Evolutionary conservation across 2,888 invertebrate genomes (phyloP).

Genomic region (Frankliniella fusca): DNA sequence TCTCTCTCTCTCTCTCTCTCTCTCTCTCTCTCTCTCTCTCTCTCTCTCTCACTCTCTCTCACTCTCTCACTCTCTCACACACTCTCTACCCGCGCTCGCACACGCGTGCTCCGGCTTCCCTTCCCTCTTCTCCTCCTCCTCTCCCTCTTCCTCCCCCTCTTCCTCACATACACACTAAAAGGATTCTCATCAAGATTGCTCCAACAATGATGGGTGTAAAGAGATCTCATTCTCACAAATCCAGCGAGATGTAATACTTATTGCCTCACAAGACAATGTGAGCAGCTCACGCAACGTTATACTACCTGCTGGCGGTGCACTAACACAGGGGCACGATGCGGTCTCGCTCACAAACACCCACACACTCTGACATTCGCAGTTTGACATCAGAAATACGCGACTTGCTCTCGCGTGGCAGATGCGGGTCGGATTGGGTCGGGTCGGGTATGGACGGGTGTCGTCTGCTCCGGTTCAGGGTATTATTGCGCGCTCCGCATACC

Average conservation of each 20-base stretch:
- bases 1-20: too few relatives aligned
- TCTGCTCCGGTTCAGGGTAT: too few relatives aligned
- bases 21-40: too few relatives aligned
- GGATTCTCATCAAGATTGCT: conserved; percentile 24
- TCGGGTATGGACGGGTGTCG: too few relatives aligned
- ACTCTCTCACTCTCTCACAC: too few relatives aligned
- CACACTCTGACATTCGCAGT: background rate
- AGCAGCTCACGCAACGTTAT: conserved; percentile 6
- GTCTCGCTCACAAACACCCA: background rate
- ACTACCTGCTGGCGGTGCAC: conserved; percentile 10
- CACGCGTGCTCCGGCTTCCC: background rate
- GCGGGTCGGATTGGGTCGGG: too few relatives aligned
- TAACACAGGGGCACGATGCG: background rate
- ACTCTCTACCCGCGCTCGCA: too few relatives aligned
- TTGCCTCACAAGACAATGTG: conserved; percentile 22
- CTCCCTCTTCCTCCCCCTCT: background rate
- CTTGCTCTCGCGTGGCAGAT: too few relatives aligned
- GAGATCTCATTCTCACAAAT: conserved; percentile 24
- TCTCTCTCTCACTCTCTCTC: too few relatives aligned
- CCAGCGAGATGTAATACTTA: conserved; percentile 9
- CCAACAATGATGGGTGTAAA: conserved; percentile 26
- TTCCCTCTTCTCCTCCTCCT: background rate
- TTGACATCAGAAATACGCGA: too few relatives aligned
- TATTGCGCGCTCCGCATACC: too few relatives aligned
- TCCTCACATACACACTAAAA: background rate